phyloP scores from a whole-genome alignment of 2,797 vertebrate species.

The Peromyscus melanophrys region DNA sequence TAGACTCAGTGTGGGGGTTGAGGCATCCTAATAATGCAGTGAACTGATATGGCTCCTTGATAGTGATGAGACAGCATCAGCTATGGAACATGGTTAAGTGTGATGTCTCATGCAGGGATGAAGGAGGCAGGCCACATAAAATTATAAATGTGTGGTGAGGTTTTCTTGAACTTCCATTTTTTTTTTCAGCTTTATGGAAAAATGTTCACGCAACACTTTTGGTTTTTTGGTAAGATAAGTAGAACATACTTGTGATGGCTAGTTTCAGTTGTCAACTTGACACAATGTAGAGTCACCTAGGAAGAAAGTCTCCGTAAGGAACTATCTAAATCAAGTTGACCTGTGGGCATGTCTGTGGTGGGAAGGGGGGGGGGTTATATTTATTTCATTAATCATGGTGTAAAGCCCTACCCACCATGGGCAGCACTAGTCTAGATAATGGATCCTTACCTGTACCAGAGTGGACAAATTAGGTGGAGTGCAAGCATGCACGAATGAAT shows the following conservation, averaged over 20 bases:
- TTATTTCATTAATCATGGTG: not conserved
- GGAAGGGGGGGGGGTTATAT: too few species aligned
- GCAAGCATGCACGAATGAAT: not conserved
- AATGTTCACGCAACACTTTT: not conserved
- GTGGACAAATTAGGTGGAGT: not conserved
- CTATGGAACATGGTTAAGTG: not conserved
- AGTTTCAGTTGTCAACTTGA: not conserved
- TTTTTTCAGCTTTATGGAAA: not conserved
- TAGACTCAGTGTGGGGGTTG: not conserved
- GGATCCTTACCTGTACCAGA: not conserved
- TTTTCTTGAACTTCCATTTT: not conserved
- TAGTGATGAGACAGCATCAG: not conserved
- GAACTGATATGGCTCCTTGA: not conserved
- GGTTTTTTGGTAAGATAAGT: not conserved
- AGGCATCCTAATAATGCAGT: rapidly evolving
- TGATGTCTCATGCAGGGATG: not conserved
- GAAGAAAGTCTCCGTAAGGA: not conserved
- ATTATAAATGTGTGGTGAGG: not conserved
- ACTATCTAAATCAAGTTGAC: not conserved
- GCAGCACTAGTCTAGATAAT: not conserved
- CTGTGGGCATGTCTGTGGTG: not conserved
- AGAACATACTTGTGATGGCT: not conserved
- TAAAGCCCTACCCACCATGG: not conserved
- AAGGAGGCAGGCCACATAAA: rapidly evolving
- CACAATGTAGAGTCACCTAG: not conserved